A percentile compares a stretch with the other conserved stretches of the same genome.
These are phyloP conservation scores for Archips xylosteana DNA, from an alignment of 2,888 invertebrate genomes.

Conservation along the genomic window DNA sequence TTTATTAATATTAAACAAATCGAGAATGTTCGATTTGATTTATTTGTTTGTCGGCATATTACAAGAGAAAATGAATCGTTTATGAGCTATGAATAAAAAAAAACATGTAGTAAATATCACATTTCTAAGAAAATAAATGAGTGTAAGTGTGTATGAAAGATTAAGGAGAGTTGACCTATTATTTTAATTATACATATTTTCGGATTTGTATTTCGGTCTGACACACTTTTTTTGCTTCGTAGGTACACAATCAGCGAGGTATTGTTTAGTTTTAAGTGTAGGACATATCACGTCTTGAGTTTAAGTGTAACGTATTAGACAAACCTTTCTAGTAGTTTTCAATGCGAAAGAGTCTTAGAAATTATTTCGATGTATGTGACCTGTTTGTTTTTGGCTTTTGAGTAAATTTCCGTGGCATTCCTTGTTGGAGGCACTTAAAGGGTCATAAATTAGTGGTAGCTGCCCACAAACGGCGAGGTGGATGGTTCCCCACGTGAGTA, in stretches of 20 bases:
- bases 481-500: slow-evolving; percentile 76
- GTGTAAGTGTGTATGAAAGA: background rate
- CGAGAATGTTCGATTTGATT: slow-evolving; percentile 21
- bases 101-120: no score
- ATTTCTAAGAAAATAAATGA: no score
- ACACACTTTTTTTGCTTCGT: background rate
- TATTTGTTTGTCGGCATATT: slow-evolving; percentile 15
- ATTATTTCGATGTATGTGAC: slow-evolving; percentile 33
- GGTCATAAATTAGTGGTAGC: slow-evolving; percentile 80
- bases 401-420: slow-evolving; percentile 66
- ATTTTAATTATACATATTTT: background rate
- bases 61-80: slow-evolving; percentile 5
- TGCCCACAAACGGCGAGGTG: slow-evolving; percentile 79
- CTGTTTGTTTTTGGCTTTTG: slow-evolving; percentile 61
- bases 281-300: background rate
- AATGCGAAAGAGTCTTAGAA: background rate
- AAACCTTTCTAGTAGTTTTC: background rate
- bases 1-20: slow-evolving; percentile 18
- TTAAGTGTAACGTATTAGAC: background rate
- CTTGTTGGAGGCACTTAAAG: slow-evolving; percentile 77
- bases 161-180: background rate
- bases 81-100: background rate
- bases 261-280: slow-evolving; percentile 1
- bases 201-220: background rate
- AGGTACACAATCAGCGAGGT: slow-evolving; percentile 13